phyloP scores from a whole-genome alignment of 2,797 vertebrate species.

The Choloepus didactylus region DNA sequence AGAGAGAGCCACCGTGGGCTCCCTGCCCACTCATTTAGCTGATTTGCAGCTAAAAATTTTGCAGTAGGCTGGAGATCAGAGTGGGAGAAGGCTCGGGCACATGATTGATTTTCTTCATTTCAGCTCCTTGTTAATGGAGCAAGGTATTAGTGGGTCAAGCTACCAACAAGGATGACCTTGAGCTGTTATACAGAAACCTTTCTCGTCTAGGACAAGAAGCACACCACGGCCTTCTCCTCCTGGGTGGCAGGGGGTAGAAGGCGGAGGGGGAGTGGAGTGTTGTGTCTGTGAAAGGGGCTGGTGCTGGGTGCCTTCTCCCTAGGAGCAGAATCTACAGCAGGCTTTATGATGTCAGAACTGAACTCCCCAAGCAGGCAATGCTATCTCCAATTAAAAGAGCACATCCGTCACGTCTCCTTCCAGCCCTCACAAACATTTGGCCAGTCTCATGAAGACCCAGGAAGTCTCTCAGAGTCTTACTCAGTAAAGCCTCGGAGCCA shows the following conservation, averaged over 20 bases:
- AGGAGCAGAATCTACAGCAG: not conserved
- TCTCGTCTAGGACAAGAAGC: not conserved
- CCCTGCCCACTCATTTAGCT: not conserved
- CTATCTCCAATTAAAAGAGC: not conserved
- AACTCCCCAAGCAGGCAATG: not conserved
- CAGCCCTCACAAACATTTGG: not conserved
- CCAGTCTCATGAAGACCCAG: not conserved
- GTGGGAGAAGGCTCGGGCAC: not conserved
- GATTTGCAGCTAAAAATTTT: conserved; percentile 13
- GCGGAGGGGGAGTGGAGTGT: not conserved
- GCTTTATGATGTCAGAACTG: not conserved
- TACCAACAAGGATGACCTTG: conserved; percentile 17
- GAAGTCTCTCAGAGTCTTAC: not conserved
- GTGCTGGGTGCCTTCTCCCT: not conserved
- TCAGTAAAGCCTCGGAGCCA: not conserved
- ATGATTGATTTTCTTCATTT: conserved; percentile 65
- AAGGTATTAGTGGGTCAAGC: conserved; percentile 44
- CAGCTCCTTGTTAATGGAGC: conserved; percentile 3
- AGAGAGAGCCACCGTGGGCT: not conserved
- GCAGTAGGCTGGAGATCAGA: not conserved
- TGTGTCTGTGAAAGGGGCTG: not conserved
- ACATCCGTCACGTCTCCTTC: not conserved
- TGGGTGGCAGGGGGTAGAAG: not conserved
- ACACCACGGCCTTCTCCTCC: not conserved
- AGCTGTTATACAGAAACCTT: not conserved